phyloP scores from a whole-genome alignment of 2,797 vertebrate species.

The Typhlichthys eigenmanni region DNA sequence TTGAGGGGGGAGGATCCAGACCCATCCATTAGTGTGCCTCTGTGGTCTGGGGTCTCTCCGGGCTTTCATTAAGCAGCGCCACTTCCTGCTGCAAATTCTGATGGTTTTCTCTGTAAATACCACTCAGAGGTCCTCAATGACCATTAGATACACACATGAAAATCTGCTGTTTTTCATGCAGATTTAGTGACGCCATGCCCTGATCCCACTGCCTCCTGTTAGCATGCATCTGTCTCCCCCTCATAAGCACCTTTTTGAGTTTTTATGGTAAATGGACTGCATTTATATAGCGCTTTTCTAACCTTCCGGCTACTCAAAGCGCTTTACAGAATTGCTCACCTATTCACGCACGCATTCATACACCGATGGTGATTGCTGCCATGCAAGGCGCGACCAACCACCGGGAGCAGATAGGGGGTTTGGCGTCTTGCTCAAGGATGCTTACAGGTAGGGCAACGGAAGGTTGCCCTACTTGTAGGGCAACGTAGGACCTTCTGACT shows the following conservation, averaged over 20 bases:
- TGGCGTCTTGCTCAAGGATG: too few relatives aligned
- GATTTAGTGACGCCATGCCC: conserved; percentile 70
- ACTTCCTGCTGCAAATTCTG: conserved; percentile 64
- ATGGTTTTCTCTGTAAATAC: conserved; percentile 74
- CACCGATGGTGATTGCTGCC: too few relatives aligned
- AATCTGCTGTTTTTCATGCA: conserved; percentile 67
- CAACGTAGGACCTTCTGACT: too few relatives aligned
- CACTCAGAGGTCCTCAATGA: conserved; percentile 44
- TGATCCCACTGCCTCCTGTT: conserved; percentile 71
- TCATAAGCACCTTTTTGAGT: conserved; percentile 25
- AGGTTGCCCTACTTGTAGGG: too few relatives aligned
- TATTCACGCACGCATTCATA: too few relatives aligned
- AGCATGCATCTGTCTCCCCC: conserved; percentile 44
- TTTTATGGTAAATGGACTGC: background rate
- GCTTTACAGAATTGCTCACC: too few relatives aligned
- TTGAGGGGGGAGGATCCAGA: conserved; percentile 27
- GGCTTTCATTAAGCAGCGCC: conserved; percentile 60
- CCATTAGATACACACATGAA: conserved; percentile 39
- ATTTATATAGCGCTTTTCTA: too few relatives aligned
- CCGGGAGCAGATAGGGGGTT: too few relatives aligned
- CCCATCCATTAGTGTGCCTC: conserved; percentile 49
- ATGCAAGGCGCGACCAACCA: too few relatives aligned
- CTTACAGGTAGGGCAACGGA: too few relatives aligned
- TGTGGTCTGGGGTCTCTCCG: conserved; percentile 60
- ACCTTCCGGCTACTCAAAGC: too few relatives aligned